Percentiles rank a stretch among this genome's conserved stretches.
Evolutionary conservation across 1,140 invertebrate species (phyloP).

Genomic region (Anoplolepis gracilipes): DNA sequence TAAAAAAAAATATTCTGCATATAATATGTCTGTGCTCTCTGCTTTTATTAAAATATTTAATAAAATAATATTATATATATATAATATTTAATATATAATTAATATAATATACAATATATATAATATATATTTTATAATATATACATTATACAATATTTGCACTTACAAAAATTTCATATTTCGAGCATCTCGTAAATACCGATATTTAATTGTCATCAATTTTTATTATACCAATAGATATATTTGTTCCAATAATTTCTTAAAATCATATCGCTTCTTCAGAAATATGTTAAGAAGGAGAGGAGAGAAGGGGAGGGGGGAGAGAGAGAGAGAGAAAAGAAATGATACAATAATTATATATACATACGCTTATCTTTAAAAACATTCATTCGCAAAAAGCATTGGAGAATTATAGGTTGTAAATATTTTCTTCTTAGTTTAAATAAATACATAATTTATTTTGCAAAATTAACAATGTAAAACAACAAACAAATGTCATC

Average conservation of each 20-base stretch:
- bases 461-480: conserved; percentile 24
- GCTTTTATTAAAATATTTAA: no score
- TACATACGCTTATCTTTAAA: not conserved
- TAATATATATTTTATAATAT: no score
- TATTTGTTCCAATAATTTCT: not conserved
- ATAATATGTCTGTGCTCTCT: not conserved
- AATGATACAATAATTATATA: not conserved
- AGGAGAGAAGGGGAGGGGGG: no score
- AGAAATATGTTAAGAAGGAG: no score
- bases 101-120: no score
- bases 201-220: not conserved
- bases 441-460: conserved; percentile 33
- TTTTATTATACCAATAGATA: not conserved
- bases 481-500: conserved; percentile 27
- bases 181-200: not conserved
- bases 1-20: conserved; percentile 29
- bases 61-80: no score
- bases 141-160: no score
- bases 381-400: not conserved
- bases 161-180: not conserved
- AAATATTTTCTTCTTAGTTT: no score
- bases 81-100: no score
- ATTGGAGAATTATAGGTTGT: not conserved
- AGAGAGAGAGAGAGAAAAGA: not conserved
- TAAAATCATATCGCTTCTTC: not conserved